These are phyloP conservation scores for Labrus mixtus DNA, from an alignment of 2,113 vertebrate genomes.

Conservation along the genomic window DNA sequence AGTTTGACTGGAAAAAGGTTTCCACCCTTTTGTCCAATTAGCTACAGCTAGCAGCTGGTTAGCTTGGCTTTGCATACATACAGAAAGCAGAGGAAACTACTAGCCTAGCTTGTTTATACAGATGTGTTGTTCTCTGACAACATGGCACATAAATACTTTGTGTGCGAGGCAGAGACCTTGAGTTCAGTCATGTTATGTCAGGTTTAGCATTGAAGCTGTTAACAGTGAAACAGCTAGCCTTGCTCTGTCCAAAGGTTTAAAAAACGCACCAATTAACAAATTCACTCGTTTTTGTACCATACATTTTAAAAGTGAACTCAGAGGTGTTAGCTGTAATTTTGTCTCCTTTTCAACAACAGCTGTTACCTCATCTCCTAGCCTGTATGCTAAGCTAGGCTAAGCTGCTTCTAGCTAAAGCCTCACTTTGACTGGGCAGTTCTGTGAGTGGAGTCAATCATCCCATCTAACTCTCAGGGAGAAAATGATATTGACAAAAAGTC, in stretches of 20 bases:
- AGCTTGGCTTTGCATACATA: not conserved
- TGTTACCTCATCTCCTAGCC: not conserved
- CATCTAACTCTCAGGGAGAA: not conserved
- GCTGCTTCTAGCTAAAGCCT: not conserved
- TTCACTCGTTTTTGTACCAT: too few species aligned
- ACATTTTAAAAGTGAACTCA: not conserved
- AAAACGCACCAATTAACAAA: not conserved
- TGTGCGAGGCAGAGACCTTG: too few species aligned
- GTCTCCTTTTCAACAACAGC: not conserved
- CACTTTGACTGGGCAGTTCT: not conserved
- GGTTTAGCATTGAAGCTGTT: not conserved
- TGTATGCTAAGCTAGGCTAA: not conserved
- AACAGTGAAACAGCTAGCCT: not conserved
- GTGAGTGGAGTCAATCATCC: not conserved
- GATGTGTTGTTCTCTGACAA: too few species aligned
- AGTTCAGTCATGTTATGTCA: too few species aligned
- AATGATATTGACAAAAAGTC: constrained; percentile 5
- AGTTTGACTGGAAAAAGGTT: not conserved
- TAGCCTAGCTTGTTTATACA: too few species aligned
- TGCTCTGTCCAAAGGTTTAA: not conserved
- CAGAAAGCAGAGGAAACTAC: not conserved
- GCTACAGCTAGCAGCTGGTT: not conserved
- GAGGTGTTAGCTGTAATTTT: not conserved
- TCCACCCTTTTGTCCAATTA: not conserved
- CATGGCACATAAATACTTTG: too few species aligned